Percentiles rank a stretch among this genome's conserved stretches.
Evolutionary conservation across 2,797 vertebrate species (phyloP).

Genomic region (Phaenicophaeus curvirostris): DNA sequence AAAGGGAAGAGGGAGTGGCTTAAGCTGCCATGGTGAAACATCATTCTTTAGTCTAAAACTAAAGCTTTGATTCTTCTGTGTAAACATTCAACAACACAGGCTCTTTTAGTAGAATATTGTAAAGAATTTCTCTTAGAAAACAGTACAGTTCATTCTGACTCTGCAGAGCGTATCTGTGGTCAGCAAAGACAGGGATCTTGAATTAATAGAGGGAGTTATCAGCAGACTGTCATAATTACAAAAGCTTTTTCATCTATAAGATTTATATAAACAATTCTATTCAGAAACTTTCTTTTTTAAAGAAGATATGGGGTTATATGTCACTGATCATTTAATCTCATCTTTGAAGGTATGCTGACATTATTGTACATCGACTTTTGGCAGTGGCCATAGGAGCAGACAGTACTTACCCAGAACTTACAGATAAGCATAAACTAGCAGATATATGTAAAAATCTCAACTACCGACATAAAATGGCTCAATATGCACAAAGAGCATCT

Average conservation of each 20-base stretch:
- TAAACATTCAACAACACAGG: neutral
- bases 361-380: slow-evolving; percentile 94
- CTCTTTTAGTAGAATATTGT: neutral
- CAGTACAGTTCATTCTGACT: neutral
- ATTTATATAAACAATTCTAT: neutral
- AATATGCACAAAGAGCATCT: slow-evolving; percentile 95
- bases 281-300: neutral
- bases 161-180: neutral
- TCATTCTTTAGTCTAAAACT: neutral
- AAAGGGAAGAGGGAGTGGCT: neutral
- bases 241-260: neutral
- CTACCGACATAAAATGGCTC: slow-evolving; percentile 98
- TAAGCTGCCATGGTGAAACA: neutral
- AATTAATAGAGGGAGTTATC: neutral
- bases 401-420: slow-evolving; percentile 91
- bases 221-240: neutral
- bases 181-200: neutral
- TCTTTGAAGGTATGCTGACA: slow-evolving; percentile 88
- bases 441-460: slow-evolving; percentile 95
- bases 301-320: neutral
- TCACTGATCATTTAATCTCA: neutral
- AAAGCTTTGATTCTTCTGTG: neutral
- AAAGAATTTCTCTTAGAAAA: neutral
- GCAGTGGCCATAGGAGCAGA: slow-evolving; percentile 92
- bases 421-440: slow-evolving; percentile 93